Conservation (phyloP, 2,888 invertebrate genomes). For the Temnothorax ravouxi region DNA sequence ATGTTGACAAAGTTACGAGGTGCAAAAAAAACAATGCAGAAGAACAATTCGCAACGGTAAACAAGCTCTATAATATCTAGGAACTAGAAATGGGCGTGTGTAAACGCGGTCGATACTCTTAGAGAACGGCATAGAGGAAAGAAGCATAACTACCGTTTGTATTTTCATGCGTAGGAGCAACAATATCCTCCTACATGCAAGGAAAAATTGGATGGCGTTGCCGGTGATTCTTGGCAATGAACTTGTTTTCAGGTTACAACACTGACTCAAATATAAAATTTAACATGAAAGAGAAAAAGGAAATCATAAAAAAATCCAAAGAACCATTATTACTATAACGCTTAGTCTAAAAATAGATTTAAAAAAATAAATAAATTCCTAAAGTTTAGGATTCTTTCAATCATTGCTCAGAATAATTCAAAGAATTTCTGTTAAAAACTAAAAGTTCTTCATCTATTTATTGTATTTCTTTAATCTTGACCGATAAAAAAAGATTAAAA, state of each 20-base stretch:
- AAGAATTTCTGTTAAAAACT: background rate
- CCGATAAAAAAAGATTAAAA: background rate
- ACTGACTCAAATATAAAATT: conserved; percentile 52
- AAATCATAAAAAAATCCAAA: background rate
- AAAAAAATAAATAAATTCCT: background rate
- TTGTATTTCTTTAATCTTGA: background rate
- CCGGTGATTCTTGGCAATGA: conserved; percentile 76
- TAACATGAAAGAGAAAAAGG: conserved; percentile 5
- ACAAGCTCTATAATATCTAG: conserved; percentile 64
- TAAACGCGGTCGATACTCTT: conserved; percentile 63
- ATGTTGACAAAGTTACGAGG: background rate
- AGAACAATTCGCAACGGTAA: conserved; percentile 70
- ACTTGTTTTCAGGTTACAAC: conserved; percentile 69
- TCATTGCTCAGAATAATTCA: background rate
- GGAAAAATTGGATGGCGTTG: conserved; percentile 56
- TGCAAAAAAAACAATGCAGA: conserved; percentile 21
- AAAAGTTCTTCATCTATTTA: background rate
- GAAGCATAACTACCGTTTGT: conserved; percentile 73
- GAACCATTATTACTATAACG: background rate
- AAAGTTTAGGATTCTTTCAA: background rate
- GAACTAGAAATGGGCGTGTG: conserved; percentile 61
- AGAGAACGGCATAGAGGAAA: conserved; percentile 59
- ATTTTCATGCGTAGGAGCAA: conserved; percentile 67
- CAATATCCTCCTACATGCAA: conserved; percentile 49
- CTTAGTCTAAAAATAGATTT: background rate